Evolutionary conservation across 1,140 invertebrate species (phyloP), one percentile per base, ranked within the genome.

Genomic region (Megalopta genalis): DNA sequence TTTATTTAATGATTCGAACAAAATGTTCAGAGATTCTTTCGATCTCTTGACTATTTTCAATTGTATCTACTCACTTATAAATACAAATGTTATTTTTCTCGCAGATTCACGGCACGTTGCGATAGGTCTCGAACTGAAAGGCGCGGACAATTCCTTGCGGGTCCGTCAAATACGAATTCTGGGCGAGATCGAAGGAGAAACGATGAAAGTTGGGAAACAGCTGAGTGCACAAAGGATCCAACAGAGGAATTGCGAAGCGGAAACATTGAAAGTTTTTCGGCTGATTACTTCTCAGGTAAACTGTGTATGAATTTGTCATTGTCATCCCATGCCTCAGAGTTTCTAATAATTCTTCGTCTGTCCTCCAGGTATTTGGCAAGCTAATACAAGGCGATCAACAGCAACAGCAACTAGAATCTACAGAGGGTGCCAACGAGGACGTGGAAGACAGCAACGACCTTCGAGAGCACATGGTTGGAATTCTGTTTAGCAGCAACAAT

Each of bases 401-500:
- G 49, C 87, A 90, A 10, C 88, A 91, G 37, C 80, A 84, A 49
- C 52, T 73, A n/a, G 89, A 90, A 93, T 77, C 88, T 74, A 83
- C 90, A 46, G 91, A 94, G 83, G 84, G 93, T 76, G 91, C 88
- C 69, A 92, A 93, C 71, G 93, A 95, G 75, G 94, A 95, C 81
- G 87, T 94, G 23, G 95, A 95, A 60, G 95, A 96, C 71, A 96
- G 96, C 88, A 97, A 97, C 76, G 98, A 99, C 91, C 93, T 99
- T 0, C 95, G 98, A 25, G 98, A 99, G 90, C 98, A 99, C 88
- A 98, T 99, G 95, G 98, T 99, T 25, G 98, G 98, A 68, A 99
- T 99, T 84, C 93, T 99, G 21, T 99, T 99, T 92, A 98, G 97
- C 84, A 95, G 98, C 63, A 98, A 97, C 88, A 99, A 99, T 91